Base-by-base conservation (phyloP, 1,140 invertebrate genomes). In the Druon quercuslanigerum region DNA sequence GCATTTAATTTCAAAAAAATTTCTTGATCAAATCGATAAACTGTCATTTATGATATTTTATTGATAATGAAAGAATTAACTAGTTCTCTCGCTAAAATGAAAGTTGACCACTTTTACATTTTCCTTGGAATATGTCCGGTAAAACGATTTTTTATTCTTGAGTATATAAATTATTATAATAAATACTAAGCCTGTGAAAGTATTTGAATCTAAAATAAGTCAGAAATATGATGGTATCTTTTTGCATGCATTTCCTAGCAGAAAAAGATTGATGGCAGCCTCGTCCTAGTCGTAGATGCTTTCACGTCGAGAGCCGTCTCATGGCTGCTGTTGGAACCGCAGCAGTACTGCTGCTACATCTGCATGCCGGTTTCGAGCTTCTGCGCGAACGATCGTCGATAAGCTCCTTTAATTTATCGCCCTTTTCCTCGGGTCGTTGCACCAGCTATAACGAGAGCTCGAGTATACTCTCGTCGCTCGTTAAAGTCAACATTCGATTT, bases 391-490 rank as follows among this genome's bases (percentile, higher is more conserved):
- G 89, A 89, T 89, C 78, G 74, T 52, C 85, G 89, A 90, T 90
- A 90, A 90, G 86, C 77, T 86, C 79, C 40, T 75, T 83, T 88
- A 89, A 90, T 90, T 90, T 90, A 89, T 90, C 85, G 84, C 82
- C 82, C 84, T 86, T 87, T 87, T 84, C 78, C 76, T 78, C 76
- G 72, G 86, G 87, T 87, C 84, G 83, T 86, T 84, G 87, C 85
- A 84, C 87, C 76, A 78, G 81, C 77, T 74, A 51, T 82, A 83
- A 82, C 83, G 81, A 83, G 80, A 83, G 79, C 74, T 81, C 74
- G 73, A 74, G 76, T 83, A 80, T 76, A 80, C 82, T 72, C 33
- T 82, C 82, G 82, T 84, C 79, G 85, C 80, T 85, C 81, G 84
- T 85, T 85, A 85, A 85, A 84, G 83, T 83, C 84, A 83, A 80